phyloP scores from a whole-genome alignment of 1,140 invertebrate genomes.

The Drosophila repleta region DNA sequence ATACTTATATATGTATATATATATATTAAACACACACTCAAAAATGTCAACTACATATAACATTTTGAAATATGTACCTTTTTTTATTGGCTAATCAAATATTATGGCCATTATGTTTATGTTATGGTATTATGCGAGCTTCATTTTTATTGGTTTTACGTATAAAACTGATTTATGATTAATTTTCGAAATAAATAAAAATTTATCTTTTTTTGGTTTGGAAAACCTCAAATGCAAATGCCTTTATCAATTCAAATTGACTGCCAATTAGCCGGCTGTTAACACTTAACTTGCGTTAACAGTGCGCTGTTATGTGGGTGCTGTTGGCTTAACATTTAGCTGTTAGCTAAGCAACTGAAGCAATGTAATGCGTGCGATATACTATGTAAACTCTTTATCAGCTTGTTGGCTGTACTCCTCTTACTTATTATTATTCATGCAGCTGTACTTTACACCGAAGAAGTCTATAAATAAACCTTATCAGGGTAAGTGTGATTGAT shows the following conservation, averaged over 20 bases:
- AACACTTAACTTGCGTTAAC: background rate
- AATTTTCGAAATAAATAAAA: conserved; percentile 46
- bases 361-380: background rate
- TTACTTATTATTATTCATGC: background rate
- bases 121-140: conserved; percentile 54
- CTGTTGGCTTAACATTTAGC: background rate
- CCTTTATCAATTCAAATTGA: background rate
- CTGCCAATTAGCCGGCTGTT: conserved; percentile 1
- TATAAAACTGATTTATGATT: conserved; percentile 62
- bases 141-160: conserved; percentile 60
- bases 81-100: conserved; percentile 57
- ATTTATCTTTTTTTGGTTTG: conserved; percentile 72
- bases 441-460: conserved; percentile 1
- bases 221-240: conserved; percentile 48
- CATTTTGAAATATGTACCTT: conserved; percentile 44
- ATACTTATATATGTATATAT: conserved; percentile 1
- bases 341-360: background rate
- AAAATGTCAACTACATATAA: conserved; percentile 52
- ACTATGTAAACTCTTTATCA: background rate
- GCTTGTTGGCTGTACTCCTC: background rate
- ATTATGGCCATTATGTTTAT: conserved; percentile 47
- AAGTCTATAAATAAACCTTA: conserved; percentile 15
- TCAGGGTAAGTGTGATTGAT: conserved; percentile 2
- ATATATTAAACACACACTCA: conserved; percentile 56
- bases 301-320: background rate